Conservation (phyloP, 2,888 invertebrate genomes). For the Tethea ocularis region DNA sequence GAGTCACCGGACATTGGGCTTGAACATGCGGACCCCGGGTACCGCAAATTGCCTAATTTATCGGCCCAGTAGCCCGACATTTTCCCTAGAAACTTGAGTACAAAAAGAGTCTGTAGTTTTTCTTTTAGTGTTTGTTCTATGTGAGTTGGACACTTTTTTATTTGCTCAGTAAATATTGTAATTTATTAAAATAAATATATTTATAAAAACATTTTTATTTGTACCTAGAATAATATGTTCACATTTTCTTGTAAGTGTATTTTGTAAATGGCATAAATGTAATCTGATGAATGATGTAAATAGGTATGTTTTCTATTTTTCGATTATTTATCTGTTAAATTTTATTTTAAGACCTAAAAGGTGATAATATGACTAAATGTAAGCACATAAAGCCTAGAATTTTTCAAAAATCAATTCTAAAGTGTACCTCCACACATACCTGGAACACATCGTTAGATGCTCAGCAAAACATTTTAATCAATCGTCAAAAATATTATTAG, state of each 20-base stretch:
- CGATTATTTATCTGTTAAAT: too few relatives aligned
- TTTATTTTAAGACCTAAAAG: too few relatives aligned
- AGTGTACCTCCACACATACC: too few relatives aligned
- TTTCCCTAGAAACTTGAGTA: conserved; percentile 19
- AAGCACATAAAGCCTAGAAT: too few relatives aligned
- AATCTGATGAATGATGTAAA: too few relatives aligned
- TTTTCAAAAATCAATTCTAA: too few relatives aligned
- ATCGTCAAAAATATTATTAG: neutral
- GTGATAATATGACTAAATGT: too few relatives aligned
- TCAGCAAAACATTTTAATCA: neutral
- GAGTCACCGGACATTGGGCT: conserved; percentile 40
- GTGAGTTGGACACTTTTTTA: neutral
- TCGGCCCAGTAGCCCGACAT: conserved; percentile 47
- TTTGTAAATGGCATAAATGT: too few relatives aligned
- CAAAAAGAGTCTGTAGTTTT: conserved; percentile 2
- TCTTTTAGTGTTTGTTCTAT: neutral
- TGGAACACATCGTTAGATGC: too few relatives aligned
- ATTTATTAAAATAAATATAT: neutral
- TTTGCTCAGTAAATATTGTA: neutral
- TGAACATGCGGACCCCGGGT: conserved; percentile 34
- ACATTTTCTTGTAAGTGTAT: too few relatives aligned
- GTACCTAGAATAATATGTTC: too few relatives aligned
- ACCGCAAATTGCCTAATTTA: conserved; percentile 70
- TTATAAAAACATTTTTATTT: too few relatives aligned
- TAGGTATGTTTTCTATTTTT: neutral